Evolutionary conservation across 64 coral and sea anemone species (phyloP), one percentile per base, ranked within the genome.

Genomic region (Catalaphyllia jardinei): DNA sequence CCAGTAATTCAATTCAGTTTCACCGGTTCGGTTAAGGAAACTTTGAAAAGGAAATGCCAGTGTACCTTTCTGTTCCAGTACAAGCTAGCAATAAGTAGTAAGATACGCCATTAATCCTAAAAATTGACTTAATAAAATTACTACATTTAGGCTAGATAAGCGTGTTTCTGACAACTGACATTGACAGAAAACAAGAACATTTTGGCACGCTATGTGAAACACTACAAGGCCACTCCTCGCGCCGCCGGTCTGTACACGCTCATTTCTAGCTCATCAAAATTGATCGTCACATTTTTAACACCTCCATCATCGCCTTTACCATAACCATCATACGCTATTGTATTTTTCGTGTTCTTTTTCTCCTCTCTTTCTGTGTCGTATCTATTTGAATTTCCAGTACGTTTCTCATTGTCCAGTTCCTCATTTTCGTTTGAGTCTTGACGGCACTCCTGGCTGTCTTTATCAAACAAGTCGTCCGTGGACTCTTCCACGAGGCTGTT

Each of bases 401-500:
- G 22, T n/a, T 69, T 24, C 4, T 69, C 22, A 69, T 28, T 27
- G 10, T 0, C 25, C 65, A 69, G 65, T 27, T 69, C 65, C 65
- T n/a, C 24, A 69, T 24, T 27, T 11, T 69, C 65, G 8, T 24
- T 69, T 8, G 65, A 69, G 24, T 24, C 22, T 9, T 69, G 20
- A 10, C 65, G 65, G 22, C 65, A 27, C n/a, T 61, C 78, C 31
- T 71, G 19, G 0, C 38, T 22, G 17, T 15, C 31, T 25, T 75
- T 64, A 20, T 84, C 79, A 31, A 60, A 22, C 6, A 8, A 24
- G 16, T 90, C 88, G 22, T 76, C 72, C 12, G 30, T 51, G 55
- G 79, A 83, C 71, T 91, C 89, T 20, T 92, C 90, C 28, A 7
- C 22, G 4, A 60, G 19, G 20, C 60, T 81, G 31, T 80, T 42